Evolutionary conservation across 2,888 invertebrate genomes (phyloP).

Genomic region (Lathronympha strigana): DNA sequence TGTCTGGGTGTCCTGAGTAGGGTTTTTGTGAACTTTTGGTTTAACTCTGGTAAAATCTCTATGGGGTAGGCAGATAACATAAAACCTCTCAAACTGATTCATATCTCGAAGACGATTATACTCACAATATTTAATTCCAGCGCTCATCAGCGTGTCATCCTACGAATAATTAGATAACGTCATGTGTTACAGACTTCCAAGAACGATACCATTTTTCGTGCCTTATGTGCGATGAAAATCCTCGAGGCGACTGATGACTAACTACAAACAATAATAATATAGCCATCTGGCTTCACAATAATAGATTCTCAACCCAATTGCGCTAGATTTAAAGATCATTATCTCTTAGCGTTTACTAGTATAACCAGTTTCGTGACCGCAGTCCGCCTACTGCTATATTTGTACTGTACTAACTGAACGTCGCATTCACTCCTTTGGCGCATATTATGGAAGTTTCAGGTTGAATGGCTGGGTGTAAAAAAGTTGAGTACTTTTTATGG

Average conservation of each 20-base stretch:
- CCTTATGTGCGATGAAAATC: slow-evolving; percentile 41
- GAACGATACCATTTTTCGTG: slow-evolving; percentile 32
- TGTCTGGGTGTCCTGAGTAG: no score
- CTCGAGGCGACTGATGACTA: slow-evolving; percentile 56
- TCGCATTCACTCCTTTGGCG: slow-evolving; percentile 55
- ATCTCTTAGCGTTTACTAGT: slow-evolving; percentile 51
- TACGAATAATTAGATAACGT: slow-evolving; percentile 33
- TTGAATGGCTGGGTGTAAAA: slow-evolving; percentile 58
- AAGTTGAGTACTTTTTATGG: slow-evolving; percentile 2
- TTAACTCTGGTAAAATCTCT: no score
- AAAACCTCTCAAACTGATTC: no score
- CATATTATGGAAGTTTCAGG: slow-evolving; percentile 64
- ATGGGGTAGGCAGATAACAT: no score
- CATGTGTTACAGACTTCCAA: slow-evolving; percentile 36
- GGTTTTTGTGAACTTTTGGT: no score
- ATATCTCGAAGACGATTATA: no score
- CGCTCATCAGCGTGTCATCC: slow-evolving; percentile 21
- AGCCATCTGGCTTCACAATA: slow-evolving; percentile 46
- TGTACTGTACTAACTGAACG: slow-evolving; percentile 49
- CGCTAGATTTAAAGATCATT: slow-evolving; percentile 51
- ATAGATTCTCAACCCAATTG: slow-evolving; percentile 53
- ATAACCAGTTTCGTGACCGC: slow-evolving; percentile 74
- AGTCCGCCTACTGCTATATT: slow-evolving; percentile 55
- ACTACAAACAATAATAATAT: slow-evolving; percentile 57
- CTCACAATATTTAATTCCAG: background rate